Conservation (phyloP, 2,888 invertebrate species). For the Leucophenga montana region DNA sequence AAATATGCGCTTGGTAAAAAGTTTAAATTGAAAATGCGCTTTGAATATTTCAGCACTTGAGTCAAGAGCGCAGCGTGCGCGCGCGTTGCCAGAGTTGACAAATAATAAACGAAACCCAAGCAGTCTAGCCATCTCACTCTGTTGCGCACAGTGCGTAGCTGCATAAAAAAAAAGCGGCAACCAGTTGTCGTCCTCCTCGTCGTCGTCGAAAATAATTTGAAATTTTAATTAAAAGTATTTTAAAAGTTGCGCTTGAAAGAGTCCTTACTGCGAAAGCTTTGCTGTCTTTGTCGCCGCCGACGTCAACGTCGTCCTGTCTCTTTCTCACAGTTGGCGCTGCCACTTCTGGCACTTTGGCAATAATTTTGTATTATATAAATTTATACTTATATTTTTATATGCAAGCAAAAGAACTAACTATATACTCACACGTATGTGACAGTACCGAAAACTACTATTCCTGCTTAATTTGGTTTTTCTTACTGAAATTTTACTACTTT, state of each 20-base stretch:
- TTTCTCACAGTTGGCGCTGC: not conserved
- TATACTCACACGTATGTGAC: not conserved
- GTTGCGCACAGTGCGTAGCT: not conserved
- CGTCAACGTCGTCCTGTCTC: not conserved
- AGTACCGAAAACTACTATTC: not conserved
- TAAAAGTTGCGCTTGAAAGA: conserved; percentile 53
- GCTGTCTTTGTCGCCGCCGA: too few relatives aligned
- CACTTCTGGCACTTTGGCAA: conserved; percentile 19
- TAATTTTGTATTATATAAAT: conserved; percentile 4
- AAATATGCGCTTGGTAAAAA: conserved; percentile 62
- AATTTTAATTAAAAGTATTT: conserved; percentile 65
- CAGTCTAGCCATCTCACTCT: not conserved
- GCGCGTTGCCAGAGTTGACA: conserved; percentile 11
- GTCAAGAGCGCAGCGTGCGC: not conserved
- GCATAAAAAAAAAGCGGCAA: not conserved
- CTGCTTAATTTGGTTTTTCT: not conserved
- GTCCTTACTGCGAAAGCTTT: not conserved
- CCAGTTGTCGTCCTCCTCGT: conserved; percentile 16
- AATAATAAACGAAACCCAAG: conserved; percentile 7
- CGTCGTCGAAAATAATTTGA: conserved; percentile 62
- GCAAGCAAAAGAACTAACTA: not conserved
- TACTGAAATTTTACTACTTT: not conserved
- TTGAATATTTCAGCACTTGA: conserved; percentile 62
- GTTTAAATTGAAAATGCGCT: conserved; percentile 67
- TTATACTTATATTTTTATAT: not conserved